A percentile compares a stretch with the other conserved stretches of the same genome.
These are phyloP conservation scores for Taphrorychus bicolor DNA, from an alignment of 2,888 invertebrate species.

Conservation along the genomic window DNA sequence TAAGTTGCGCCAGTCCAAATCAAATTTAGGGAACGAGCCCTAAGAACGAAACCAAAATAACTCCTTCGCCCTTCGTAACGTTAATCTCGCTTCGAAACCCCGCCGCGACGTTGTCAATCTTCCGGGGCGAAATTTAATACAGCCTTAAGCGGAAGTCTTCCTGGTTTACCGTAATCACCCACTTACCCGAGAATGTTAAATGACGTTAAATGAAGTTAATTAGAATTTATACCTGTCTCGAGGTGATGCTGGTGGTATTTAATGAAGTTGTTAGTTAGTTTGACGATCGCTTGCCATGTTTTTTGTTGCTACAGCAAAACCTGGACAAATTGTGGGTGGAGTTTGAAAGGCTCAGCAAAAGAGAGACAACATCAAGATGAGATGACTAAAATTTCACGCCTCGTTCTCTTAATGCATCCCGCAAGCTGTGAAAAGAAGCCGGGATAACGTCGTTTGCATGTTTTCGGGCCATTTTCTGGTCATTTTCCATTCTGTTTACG, in stretches of 20 bases:
- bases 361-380: not conserved
- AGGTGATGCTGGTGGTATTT: not conserved
- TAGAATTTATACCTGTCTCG: not conserved
- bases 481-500: conserved; percentile 7
- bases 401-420: not conserved
- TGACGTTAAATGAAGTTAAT: not conserved
- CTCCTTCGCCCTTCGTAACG: not conserved
- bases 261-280: not conserved
- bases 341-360: too few species aligned
- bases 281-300: not conserved
- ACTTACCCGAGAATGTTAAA: not conserved
- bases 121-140: not conserved
- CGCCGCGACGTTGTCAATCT: not conserved
- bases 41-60: not conserved
- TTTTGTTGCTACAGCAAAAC: too few species aligned
- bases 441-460: conserved; percentile 11
- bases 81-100: not conserved
- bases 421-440: not conserved
- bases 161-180: not conserved
- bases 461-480: conserved; percentile 3
- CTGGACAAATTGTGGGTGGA: too few species aligned
- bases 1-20: too few species aligned
- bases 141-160: not conserved
- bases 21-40: too few species aligned
- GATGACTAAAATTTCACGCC: not conserved